Base-by-base conservation (phyloP, 2,888 invertebrate species). In the Himalopsyche tibetana region DNA sequence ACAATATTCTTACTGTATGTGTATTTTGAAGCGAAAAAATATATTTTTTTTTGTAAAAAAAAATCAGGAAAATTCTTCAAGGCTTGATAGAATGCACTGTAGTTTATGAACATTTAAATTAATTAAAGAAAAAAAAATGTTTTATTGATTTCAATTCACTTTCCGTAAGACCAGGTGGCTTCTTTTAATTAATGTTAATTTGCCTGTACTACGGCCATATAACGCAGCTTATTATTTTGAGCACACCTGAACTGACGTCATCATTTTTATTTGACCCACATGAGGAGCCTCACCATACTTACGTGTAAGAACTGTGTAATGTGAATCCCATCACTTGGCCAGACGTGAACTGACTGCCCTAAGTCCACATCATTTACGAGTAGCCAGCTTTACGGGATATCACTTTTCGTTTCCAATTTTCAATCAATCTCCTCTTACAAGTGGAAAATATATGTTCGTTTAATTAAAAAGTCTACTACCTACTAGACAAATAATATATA, bases 221-320 rank as follows among this genome's bases (percentile, higher is more conserved):
- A 15, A 4, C 0, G 19, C 1, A 63, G 15, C 28, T 12, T 63
- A 11, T 63, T 63, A 63, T 63, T n/a, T 63, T 63, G 63, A 28
- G 8, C n/a, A 63, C 63, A 28, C 28, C 63, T 63, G 63, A 4
- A 63, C 63, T 38, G 80, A 84, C 84, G 84, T 80, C 55, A 56
- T 80, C 84, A 56, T 84, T 84, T 63, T 80, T 56, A 80, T 84
- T 45, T 80, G 84, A 80, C 80, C 84, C 80, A 40, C 80, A 55
- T 84, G 69, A 83, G 79, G 28, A 83, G 55, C 81, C 69, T 85
- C 82, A 85, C 82, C 85, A 85, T 82, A 82, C 82, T 85, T 87
- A 87, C 87, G 87, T 87, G 87, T 87, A 87, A 87, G 85, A 87
- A 87, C 87, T 87, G 85, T 87, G 83, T 87, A 87, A 87, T 83